Base-by-base conservation (phyloP, 2,113 vertebrate genomes). In the Meles meles region DNA sequence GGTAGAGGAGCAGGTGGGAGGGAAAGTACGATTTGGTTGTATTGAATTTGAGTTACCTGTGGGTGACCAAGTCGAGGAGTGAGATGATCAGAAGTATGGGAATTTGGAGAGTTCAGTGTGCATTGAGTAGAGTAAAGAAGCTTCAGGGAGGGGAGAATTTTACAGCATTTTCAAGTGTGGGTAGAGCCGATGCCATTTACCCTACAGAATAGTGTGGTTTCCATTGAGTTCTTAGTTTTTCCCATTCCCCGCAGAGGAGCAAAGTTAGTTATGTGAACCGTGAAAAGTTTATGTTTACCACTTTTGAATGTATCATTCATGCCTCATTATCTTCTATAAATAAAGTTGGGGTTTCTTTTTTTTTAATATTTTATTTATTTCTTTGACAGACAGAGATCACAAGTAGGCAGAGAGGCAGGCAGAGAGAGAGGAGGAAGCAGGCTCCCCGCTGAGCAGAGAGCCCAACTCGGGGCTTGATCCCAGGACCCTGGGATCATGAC, bases 281-380 rank as follows among this genome's bases (percentile, higher is more conserved):
- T 72, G 55, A 90, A 44, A 87, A 84, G 37, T 92, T 88, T 59
- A 84, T 94, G 47, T 18, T 42, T 18, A 83, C 17, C 79, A 69
- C 14, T 42, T 90, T 74, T 29, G 31, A 49, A 65, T 74, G 37
- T 39, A 71, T 90, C 83, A 29, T 84, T 94, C 79, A 93, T 2
- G 55, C 12, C 9, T 59, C 90, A 90, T 89, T 94, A 61, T 90
- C 81, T 59, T 93, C 71, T 55, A 5, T 76, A 95, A 90, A 92
- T 81, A 94, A 93, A 89, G 34, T 84, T 39, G 6, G 55, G 29
- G 55, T 93, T 72, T 72, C 47, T 77, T 90, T 52, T 52, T 49
- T 52, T 52, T 15, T 5, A 52, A 52, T 2, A 52, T 52, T 52
- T 52, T 52, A 52, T 52, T 52, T 52, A 52, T 13, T 52, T 15